phyloP scores from a whole-genome alignment of 2,797 vertebrate genomes.

The Taenioides sp. region DNA sequence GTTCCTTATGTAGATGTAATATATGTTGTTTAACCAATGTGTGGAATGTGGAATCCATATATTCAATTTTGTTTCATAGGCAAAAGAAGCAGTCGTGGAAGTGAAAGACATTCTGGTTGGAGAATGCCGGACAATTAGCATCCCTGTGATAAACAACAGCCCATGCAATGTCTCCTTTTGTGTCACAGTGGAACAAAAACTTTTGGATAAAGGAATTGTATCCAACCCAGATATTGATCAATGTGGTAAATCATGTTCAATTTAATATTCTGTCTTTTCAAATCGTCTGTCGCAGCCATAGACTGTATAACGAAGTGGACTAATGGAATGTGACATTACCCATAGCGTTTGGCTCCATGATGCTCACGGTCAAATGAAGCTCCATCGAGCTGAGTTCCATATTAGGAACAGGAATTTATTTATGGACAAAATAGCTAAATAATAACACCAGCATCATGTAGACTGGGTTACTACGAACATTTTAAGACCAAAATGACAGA shows the following conservation, averaged over 20 bases:
- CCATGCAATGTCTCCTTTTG: conserved; percentile 81
- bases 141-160: conserved; percentile 85
- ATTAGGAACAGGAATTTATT: too few relatives aligned
- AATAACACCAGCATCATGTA: too few relatives aligned
- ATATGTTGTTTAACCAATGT: neutral
- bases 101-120: conserved; percentile 82
- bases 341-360: too few relatives aligned
- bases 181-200: conserved; percentile 80
- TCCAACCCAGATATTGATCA: conserved; percentile 44
- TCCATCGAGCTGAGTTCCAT: too few relatives aligned
- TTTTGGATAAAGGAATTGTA: conserved; percentile 52
- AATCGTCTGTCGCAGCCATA: neutral
- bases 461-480: too few relatives aligned
- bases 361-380: too few relatives aligned
- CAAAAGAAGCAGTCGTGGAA: conserved; percentile 73
- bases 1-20: neutral
- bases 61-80: conserved; percentile 62
- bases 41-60: neutral
- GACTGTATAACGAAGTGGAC: neutral
- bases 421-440: too few relatives aligned
- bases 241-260: conserved; percentile 66
- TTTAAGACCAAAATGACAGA: too few relatives aligned
- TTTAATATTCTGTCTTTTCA: neutral
- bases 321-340: too few relatives aligned
- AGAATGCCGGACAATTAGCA: conserved; percentile 65